Evolutionary conservation across 2,888 invertebrate genomes (phyloP), one percentile per base, ranked within the genome.

Genomic region (Parapristionchus giblindavisi): DNA sequence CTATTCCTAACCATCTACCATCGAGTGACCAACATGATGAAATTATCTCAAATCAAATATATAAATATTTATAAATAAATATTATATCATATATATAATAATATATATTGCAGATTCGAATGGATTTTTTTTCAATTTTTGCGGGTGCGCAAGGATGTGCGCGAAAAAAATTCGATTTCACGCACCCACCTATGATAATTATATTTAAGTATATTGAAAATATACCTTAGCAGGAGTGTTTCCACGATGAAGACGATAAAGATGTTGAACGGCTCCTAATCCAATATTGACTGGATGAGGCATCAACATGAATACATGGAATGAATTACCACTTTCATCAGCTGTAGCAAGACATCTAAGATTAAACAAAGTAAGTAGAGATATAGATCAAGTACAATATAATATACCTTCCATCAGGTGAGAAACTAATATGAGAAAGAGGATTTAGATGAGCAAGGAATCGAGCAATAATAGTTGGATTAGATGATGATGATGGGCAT

Each of bases 1-100:
- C 94, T 5, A 98, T 92, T 1, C 96, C 94, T n/a, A 94, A 93
- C 98, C 98, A 99, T 74, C 99, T 93, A 38, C 89, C 93, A 90
- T 99, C 98, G 77, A 92, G 91, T 0, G 96, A 94, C 88, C 98
- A 94, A 70, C 93, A 92, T 89, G 96, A 93, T 87, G 96, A 94
- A 91, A 93, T 90, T n/a, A 91, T 89, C 90, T 90, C 81, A 17
- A 85, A 79, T 71, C 71, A 75, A 63, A 54, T 29, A 48, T 21
- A 32, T 48, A 21, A 17, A 74, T 74, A 17, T 6, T 27, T 66
- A 43, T 38, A 27, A 8, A 29, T 58, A 76, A 60, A 60, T 6
- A n/a, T n/a, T 54, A 43, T n/a, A 21, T 65, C 27, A 14, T 63
- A 72, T 43, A 36, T 11, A 61, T 34, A n/a, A 34, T 43, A 32